Conservation (phyloP, 2,888 invertebrate genomes). For the Meta bourneti region DNA sequence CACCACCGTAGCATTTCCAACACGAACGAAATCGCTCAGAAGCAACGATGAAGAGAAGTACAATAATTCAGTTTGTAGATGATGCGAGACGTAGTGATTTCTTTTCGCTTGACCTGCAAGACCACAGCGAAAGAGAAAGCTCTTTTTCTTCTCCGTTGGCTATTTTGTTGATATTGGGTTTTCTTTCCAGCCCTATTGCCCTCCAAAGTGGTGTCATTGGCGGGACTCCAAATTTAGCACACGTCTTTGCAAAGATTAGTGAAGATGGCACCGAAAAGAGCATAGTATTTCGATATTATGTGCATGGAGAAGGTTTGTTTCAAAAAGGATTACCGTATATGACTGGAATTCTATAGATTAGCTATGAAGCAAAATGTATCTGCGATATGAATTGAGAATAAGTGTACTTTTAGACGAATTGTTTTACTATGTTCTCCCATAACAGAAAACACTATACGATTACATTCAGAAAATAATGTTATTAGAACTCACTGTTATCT, state of each 20-base stretch:
- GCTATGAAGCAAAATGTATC: too few relatives aligned
- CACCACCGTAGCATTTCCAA: too few relatives aligned
- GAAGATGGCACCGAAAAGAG: background rate
- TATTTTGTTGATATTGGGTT: conserved; percentile 36
- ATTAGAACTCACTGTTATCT: too few relatives aligned
- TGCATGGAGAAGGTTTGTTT: background rate
- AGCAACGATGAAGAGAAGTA: background rate
- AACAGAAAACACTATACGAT: too few relatives aligned
- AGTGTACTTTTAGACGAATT: too few relatives aligned
- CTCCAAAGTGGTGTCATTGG: conserved; percentile 36
- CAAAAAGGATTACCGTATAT: too few relatives aligned
- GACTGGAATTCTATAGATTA: too few relatives aligned
- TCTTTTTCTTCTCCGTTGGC: conserved; percentile 10
- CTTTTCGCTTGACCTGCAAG: conserved; percentile 55
- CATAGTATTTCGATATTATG: background rate
- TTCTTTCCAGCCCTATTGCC: conserved; percentile 18
- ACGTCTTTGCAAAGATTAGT: conserved; percentile 5
- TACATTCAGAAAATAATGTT: too few relatives aligned
- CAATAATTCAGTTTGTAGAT: conserved; percentile 40
- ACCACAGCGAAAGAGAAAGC: conserved; percentile 32
- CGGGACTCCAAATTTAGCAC: conserved; percentile 39
- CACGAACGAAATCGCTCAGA: too few relatives aligned
- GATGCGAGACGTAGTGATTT: conserved; percentile 44
- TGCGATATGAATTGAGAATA: too few relatives aligned
- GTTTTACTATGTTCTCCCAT: too few relatives aligned